phyloP scores from a whole-genome alignment of 2,113 vertebrate genomes.

The Paradoxurus hermaphroditus region DNA sequence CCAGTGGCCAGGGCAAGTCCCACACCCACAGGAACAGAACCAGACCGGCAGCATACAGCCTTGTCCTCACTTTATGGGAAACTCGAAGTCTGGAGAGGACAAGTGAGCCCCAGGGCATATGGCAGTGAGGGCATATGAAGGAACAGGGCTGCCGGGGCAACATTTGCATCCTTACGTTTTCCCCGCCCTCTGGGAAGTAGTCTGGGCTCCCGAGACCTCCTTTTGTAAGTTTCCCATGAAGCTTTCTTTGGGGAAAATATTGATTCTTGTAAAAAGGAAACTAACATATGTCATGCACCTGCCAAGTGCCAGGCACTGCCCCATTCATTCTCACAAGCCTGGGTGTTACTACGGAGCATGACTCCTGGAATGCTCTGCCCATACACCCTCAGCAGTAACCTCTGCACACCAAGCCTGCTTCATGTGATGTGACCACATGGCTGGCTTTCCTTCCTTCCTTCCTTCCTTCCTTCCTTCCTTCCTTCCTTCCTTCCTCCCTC shows the following conservation, averaged over 20 bases:
- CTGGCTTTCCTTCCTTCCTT: neutral
- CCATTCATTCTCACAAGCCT: neutral
- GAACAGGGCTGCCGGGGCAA: neutral
- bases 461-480: neutral
- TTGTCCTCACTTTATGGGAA: neutral
- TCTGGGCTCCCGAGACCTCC: neutral
- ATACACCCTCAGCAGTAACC: no score
- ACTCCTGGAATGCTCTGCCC: neutral
- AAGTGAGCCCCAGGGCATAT: neutral
- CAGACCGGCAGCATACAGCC: neutral
- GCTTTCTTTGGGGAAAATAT: neutral
- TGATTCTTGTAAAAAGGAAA: neutral
- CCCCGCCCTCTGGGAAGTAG: neutral
- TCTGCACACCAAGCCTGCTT: neutral
- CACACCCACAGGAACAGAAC: neutral
- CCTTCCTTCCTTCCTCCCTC: neutral
- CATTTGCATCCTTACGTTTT: neutral
- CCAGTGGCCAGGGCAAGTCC: fast-evolving
- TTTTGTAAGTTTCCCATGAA: neutral
- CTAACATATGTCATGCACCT: neutral
- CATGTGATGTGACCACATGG: no score
- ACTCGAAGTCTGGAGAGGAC: neutral
- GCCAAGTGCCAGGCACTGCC: neutral
- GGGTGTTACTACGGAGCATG: neutral
- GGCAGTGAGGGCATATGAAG: neutral